Conservation (phyloP, 2,888 invertebrate species). For the Phlogophora meticulosa region DNA sequence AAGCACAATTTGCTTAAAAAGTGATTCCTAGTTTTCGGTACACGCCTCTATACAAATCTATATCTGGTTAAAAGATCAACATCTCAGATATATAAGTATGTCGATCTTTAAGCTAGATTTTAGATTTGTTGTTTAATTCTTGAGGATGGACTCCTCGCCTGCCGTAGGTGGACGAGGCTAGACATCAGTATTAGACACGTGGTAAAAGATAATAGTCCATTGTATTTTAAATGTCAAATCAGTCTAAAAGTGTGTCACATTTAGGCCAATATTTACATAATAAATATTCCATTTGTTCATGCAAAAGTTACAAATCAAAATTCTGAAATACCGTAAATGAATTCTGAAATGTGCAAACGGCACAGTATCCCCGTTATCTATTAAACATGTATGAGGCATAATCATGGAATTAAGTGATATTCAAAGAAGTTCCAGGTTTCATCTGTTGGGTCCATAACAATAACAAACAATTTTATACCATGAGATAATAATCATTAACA, state of each 20-base stretch:
- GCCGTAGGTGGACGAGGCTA: neutral
- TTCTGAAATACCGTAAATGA: slow-evolving; percentile 42
- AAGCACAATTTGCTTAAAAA: too few species aligned
- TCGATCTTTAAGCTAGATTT: too few species aligned
- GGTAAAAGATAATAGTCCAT: slow-evolving; percentile 7
- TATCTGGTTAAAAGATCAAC: too few species aligned
- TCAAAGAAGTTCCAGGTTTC: slow-evolving; percentile 9
- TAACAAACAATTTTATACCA: slow-evolving; percentile 16
- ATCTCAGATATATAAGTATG: too few species aligned
- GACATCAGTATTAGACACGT: neutral
- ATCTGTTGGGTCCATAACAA: slow-evolving; percentile 2
- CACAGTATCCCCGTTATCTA: slow-evolving; percentile 8
- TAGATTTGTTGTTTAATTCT: too few species aligned
- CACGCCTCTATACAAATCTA: too few species aligned
- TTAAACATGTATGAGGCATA: slow-evolving; percentile 18
- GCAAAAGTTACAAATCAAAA: slow-evolving; percentile 41
- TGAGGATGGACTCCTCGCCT: neutral
- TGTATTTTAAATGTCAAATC: slow-evolving; percentile 27
- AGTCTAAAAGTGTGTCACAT: slow-evolving; percentile 22
- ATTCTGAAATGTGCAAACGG: slow-evolving; percentile 27
- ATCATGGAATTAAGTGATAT: slow-evolving; percentile 6
- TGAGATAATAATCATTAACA: slow-evolving; percentile 19
- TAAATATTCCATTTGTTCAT: slow-evolving; percentile 25
- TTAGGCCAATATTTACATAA: slow-evolving; percentile 12
- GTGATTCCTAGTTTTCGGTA: too few species aligned